Evolutionary conservation across 2,888 invertebrate species (phyloP), one percentile per base, ranked within the genome.

Genomic region (Dione vanillae): DNA sequence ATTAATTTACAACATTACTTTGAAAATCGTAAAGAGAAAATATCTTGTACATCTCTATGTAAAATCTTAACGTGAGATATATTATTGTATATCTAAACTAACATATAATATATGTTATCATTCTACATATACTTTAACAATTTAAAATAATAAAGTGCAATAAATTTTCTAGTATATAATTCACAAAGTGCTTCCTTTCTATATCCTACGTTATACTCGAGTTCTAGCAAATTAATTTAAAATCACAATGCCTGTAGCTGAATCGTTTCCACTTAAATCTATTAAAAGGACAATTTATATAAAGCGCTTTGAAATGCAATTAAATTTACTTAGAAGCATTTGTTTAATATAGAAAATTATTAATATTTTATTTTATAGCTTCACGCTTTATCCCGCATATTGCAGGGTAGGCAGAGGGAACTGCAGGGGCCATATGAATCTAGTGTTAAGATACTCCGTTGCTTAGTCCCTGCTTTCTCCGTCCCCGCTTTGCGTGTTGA

Each of bases 171-270:
- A 61, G 27, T 59, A n/a, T 59, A 59, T 62, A 51, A 72, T 70
- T 73, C 59, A 40, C 62, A 64, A 73, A 76, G 70, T 73, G 70
- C 71, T 75, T 62, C n/a, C n/a, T n/a, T n/a, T n/a, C 59, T 66
- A 69, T 73, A 71, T 75, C 73, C 68, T 72, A 68, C 70, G 71
- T 70, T 72, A 70, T 69, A 71, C 73, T 67, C 70, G 69, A 76
- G 69, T 75, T 72, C 69, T 72, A 72, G 75, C 72, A 76, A 76
- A 76, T 77, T 80, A 80, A 82, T 83, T 82, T 80, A 76, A 80
- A 83, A 82, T 81, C 80, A 83, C 82, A 83, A 76, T 74, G 76
- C 68, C 75, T 75, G 68, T 74, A 74, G 73, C 72, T 72, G 73
- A 75, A 71, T 75, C 71, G 70, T 73, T 73, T 73, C 66, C 67